Percentiles rank a stretch among this genome's conserved stretches.
These are phyloP conservation scores for Ectemnius cavifrons DNA, from an alignment of 2,888 invertebrate genomes.

Conservation along the genomic window DNA sequence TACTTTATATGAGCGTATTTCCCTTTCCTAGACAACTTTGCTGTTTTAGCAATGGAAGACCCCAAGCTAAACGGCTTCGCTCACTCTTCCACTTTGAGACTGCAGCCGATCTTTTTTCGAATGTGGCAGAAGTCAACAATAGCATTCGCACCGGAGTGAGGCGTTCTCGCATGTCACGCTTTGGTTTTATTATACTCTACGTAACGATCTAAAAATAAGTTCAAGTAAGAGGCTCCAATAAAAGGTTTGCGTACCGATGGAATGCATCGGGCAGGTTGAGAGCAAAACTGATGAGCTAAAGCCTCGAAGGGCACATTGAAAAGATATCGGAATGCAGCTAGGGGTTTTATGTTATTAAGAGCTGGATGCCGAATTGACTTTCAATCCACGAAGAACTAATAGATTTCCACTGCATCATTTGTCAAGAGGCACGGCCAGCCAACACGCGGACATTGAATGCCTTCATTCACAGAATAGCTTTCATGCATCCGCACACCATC, in stretches of 20 bases:
- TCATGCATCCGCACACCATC: constrained; percentile 2
- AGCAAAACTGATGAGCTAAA: background rate
- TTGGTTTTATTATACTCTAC: constrained; percentile 8
- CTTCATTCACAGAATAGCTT: constrained; percentile 7
- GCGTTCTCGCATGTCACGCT: background rate
- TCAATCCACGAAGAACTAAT: constrained; percentile 2
- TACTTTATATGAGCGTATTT: too few relatives aligned
- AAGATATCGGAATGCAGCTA: background rate
- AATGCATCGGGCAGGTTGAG: background rate
- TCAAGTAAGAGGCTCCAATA: background rate
- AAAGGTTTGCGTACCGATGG: background rate
- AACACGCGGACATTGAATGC: background rate
- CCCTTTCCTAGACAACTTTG: too few relatives aligned
- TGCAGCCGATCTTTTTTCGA: constrained; percentile 1
- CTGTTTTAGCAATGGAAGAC: too few relatives aligned
- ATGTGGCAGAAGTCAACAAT: constrained; percentile 5
- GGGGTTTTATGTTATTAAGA: background rate
- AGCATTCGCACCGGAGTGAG: background rate
- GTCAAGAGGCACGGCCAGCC: constrained; percentile 5
- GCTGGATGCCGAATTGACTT: constrained; percentile 1
- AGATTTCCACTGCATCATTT: constrained; percentile 7
- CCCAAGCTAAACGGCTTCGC: too few relatives aligned
- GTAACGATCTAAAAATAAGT: constrained; percentile 5
- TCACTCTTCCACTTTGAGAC: background rate
- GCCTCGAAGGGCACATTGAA: background rate